These are phyloP conservation scores for Isotomurus palustris DNA, from an alignment of 2,888 invertebrate genomes.

Conservation along the genomic window DNA sequence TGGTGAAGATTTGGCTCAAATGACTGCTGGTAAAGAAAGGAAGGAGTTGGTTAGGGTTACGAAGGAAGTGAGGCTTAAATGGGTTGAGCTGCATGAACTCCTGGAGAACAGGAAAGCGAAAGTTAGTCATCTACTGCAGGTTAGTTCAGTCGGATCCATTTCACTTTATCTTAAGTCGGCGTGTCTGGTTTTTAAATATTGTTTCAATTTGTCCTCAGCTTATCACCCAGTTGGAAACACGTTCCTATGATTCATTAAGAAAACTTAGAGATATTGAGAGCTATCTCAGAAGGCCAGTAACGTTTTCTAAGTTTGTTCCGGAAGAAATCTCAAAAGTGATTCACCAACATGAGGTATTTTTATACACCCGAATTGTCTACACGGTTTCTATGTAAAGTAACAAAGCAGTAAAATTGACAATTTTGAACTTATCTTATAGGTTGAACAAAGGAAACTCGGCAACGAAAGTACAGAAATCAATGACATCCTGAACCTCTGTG, in stretches of 20 bases:
- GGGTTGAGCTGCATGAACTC: slow-evolving; percentile 61
- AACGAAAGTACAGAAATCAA: slow-evolving; percentile 71
- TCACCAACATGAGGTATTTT: slow-evolving; percentile 60
- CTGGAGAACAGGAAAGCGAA: slow-evolving; percentile 65
- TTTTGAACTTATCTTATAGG: slow-evolving; percentile 44
- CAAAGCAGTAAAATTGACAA: too few relatives aligned
- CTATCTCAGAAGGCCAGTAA: slow-evolving; percentile 63
- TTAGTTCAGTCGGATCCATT: slow-evolving; percentile 12
- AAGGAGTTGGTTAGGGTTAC: slow-evolving; percentile 53
- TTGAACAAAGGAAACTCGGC: slow-evolving; percentile 69
- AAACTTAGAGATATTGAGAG: slow-evolving; percentile 70
- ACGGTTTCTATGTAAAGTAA: too few relatives aligned
- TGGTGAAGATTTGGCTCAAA: slow-evolving; percentile 61
- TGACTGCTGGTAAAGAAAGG: slow-evolving; percentile 39
- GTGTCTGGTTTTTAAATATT: neutral
- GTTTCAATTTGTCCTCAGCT: slow-evolving; percentile 41
- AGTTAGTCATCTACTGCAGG: slow-evolving; percentile 57
- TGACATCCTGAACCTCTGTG: slow-evolving; percentile 72
- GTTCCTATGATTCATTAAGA: slow-evolving; percentile 65
- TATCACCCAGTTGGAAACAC: slow-evolving; percentile 52
- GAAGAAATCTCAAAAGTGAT: slow-evolving; percentile 64
- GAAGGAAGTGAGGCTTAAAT: slow-evolving; percentile 62
- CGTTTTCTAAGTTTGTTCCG: slow-evolving; percentile 63
- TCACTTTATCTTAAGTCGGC: neutral
- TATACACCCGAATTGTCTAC: neutral